Base-by-base conservation (phyloP, 2,797 vertebrate genomes). In the Pipistrellus kuhlii region DNA sequence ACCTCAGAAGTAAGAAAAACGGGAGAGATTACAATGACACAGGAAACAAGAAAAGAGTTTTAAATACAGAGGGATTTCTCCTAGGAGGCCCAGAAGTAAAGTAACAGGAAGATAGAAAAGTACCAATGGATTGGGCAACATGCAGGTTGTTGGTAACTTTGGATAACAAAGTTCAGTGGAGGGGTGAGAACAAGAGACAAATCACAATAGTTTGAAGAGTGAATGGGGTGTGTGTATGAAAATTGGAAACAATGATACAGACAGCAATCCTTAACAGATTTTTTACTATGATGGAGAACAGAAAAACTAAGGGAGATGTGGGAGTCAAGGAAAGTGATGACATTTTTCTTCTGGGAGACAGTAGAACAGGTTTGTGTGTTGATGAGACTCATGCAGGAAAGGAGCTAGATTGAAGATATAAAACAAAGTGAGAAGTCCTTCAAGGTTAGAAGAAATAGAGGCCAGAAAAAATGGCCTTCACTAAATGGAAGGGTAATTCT, bases 361-460 rank as follows among this genome's bases (percentile, higher is more conserved):
- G 25, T 30, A 81, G 41, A 53, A 73, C 11, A 94, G 23, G 23
- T 66, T 76, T 90, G n/a, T 80, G 84, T 27, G 46, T 86, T 81
- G 38, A 55, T 30, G 9, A 78, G 23, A 57, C 41, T 53, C 41
- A 66, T 18, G 7, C n/a, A 68, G n/a, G 57, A 78, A 18, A 90
- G 38, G 53, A 88, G 41, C 13, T 75, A 69, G 11, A 9, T 62
- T 1, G 7, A 92, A 35, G 0, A 62, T 38, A 55, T 80, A 69
- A 32, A 32, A 44, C 41, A 80, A 66, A 86, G 25, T 55, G 12
- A 68, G 73, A 80, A 32, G 23, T 73, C 35, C 25, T 88, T 92
- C 78, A 86, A 78, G 30, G 23, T 51, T 69, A 73, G 51, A 85
- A 88, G 46, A 89, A 73, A 89, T 87, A 18, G 35, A 75, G 88